Conservation (phyloP, 1,140 invertebrate genomes). For the Sycophila sp. region DNA sequence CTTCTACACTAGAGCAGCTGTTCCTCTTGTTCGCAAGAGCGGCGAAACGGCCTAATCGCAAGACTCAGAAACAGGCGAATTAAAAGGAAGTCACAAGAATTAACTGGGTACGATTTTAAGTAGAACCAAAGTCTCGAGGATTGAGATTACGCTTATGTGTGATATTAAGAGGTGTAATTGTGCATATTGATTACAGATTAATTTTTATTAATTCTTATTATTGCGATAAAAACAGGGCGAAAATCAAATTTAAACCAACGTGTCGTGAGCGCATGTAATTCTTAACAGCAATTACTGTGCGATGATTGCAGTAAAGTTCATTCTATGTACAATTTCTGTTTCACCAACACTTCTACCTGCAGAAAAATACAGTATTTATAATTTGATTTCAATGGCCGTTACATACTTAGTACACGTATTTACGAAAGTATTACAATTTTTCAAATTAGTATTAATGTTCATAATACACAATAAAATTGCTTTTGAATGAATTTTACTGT, state of each 20-base stretch:
- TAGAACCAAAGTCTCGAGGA: conserved; percentile 25
- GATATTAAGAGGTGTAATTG: conserved; percentile 32
- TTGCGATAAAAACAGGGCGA: too few species aligned
- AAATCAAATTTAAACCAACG: too few species aligned
- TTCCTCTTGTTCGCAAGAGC: conserved; percentile 63
- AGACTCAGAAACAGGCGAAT: background rate
- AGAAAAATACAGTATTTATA: conserved; percentile 11
- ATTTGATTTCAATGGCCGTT: conserved; percentile 1
- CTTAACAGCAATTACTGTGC: background rate
- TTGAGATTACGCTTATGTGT: conserved; percentile 24
- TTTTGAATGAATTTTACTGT: conserved; percentile 13
- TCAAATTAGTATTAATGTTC: background rate
- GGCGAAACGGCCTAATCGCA: conserved; percentile 31
- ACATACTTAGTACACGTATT: background rate
- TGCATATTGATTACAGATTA: too few species aligned
- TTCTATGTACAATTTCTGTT: background rate
- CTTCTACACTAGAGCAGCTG: conserved; percentile 62
- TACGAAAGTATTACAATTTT: conserved; percentile 19
- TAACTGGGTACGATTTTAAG: background rate
- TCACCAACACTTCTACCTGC: too few species aligned
- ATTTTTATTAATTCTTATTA: too few species aligned
- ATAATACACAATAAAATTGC: background rate
- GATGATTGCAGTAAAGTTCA: background rate
- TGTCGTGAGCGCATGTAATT: too few species aligned
- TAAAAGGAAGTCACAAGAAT: background rate